These are phyloP conservation scores for Celastrina argiolus DNA, from an alignment of 2,888 invertebrate species.

Conservation along the genomic window DNA sequence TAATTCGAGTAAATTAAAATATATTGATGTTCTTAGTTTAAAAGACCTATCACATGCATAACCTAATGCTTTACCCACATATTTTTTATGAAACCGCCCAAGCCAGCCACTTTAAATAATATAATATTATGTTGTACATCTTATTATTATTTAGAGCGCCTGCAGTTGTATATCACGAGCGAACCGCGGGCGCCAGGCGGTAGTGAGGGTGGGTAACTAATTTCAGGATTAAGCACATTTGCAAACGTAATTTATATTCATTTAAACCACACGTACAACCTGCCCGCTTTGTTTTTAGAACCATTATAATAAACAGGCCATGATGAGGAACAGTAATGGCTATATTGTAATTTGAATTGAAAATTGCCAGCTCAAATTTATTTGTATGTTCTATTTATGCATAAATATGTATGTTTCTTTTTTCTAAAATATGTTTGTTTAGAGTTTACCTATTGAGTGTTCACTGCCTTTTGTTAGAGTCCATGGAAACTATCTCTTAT, in stretches of 20 bases:
- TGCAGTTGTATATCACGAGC: conserved; percentile 18
- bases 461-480: too few species aligned
- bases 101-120: too few species aligned
- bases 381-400: neutral
- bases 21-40: too few species aligned
- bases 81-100: too few species aligned
- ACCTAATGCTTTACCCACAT: too few species aligned
- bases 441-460: too few species aligned
- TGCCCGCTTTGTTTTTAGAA: conserved; percentile 25
- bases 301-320: conserved; percentile 19
- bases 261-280: conserved; percentile 51
- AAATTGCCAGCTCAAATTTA: neutral
- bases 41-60: too few species aligned
- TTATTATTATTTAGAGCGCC: conserved; percentile 8
- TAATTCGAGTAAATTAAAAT: too few species aligned
- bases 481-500: too few species aligned
- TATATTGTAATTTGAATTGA: neutral
- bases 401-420: too few species aligned
- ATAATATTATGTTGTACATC: neutral
- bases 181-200: conserved; percentile 30
- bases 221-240: conserved; percentile 75
- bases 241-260: conserved; percentile 76
- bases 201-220: conserved; percentile 50
- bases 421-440: too few species aligned
- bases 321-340: conserved; percentile 19